Percentiles rank a stretch among this genome's conserved stretches.
Evolutionary conservation across 2,888 invertebrate species (phyloP).

Genomic region (Eurois occulta): DNA sequence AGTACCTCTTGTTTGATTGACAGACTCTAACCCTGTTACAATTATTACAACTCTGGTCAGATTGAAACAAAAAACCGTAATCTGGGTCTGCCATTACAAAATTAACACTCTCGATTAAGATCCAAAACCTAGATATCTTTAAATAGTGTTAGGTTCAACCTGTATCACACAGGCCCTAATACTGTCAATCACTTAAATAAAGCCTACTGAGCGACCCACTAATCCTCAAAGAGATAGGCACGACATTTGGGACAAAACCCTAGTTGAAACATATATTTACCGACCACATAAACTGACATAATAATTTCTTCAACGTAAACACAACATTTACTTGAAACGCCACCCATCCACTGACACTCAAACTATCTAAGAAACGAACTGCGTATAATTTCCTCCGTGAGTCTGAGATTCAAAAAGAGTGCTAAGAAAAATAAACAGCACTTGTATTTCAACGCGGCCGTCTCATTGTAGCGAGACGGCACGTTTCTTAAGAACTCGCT

Average conservation of each 20-base stretch:
- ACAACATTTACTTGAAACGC: conserved; percentile 61
- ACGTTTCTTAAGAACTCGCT: conserved; percentile 84
- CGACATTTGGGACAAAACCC: conserved; percentile 26
- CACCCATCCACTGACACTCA: conserved; percentile 72
- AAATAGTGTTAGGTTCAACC: conserved; percentile 33
- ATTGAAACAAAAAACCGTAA: background rate
- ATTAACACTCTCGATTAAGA: conserved; percentile 1
- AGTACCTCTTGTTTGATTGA: background rate
- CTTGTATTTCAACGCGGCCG: conserved; percentile 86
- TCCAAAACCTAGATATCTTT: background rate
- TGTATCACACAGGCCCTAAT: conserved; percentile 27
- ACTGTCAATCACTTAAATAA: conserved; percentile 49
- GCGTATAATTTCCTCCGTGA: conserved; percentile 81
- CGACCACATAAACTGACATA: conserved; percentile 32
- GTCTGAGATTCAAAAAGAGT: conserved; percentile 82
- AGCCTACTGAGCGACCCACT: conserved; percentile 24
- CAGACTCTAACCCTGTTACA: background rate
- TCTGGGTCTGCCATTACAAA: conserved; percentile 27
- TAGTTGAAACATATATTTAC: conserved; percentile 13
- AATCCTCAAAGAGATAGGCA: conserved; percentile 38
- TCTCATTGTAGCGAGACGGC: conserved; percentile 83
- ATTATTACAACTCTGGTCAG: background rate
- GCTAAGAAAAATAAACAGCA: conserved; percentile 85
- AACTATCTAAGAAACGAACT: conserved; percentile 80
- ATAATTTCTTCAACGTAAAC: conserved; percentile 59